phyloP scores from a whole-genome alignment of 2,888 invertebrate genomes.

The Acrobeloides nanus region DNA sequence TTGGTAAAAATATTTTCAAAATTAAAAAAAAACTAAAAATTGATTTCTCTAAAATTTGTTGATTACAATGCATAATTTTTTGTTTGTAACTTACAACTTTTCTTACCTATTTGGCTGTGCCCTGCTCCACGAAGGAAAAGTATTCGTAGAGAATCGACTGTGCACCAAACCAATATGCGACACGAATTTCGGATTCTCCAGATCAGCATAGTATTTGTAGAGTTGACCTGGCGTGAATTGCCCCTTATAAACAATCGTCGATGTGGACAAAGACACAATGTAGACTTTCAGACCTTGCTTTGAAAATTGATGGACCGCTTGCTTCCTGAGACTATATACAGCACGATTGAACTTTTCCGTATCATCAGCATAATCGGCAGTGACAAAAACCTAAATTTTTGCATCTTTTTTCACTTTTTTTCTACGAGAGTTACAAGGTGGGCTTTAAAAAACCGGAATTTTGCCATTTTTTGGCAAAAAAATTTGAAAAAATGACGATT shows the following conservation, averaged over 20 bases:
- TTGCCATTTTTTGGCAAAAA: too few species aligned
- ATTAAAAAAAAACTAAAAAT: slow-evolving; percentile 5
- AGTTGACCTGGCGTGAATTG: slow-evolving; percentile 89
- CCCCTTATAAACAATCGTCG: slow-evolving; percentile 91
- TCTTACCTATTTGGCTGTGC: slow-evolving; percentile 88
- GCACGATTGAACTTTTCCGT: slow-evolving; percentile 59
- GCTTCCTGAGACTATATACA: slow-evolving; percentile 86
- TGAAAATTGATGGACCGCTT: slow-evolving; percentile 78
- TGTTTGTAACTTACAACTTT: background rate
- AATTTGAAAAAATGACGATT: too few species aligned
- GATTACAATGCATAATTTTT: background rate
- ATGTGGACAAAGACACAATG: slow-evolving; percentile 84
- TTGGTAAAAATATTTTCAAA: slow-evolving; percentile 1
- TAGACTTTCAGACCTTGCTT: slow-evolving; percentile 81
- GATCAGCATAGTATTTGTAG: slow-evolving; percentile 69
- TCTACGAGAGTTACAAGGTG: too few species aligned
- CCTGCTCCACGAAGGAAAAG: slow-evolving; percentile 97
- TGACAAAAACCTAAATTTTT: slow-evolving; percentile 57
- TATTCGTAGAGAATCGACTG: slow-evolving; percentile 96
- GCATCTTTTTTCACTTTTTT: too few species aligned
- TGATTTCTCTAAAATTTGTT: too few species aligned
- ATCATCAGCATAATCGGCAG: slow-evolving; percentile 64
- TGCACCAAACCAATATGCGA: slow-evolving; percentile 93
- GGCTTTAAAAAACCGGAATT: too few species aligned
- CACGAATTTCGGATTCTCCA: slow-evolving; percentile 66